These are phyloP conservation scores for Lysandra coridon DNA, from an alignment of 2,888 invertebrate genomes.

Conservation along the genomic window DNA sequence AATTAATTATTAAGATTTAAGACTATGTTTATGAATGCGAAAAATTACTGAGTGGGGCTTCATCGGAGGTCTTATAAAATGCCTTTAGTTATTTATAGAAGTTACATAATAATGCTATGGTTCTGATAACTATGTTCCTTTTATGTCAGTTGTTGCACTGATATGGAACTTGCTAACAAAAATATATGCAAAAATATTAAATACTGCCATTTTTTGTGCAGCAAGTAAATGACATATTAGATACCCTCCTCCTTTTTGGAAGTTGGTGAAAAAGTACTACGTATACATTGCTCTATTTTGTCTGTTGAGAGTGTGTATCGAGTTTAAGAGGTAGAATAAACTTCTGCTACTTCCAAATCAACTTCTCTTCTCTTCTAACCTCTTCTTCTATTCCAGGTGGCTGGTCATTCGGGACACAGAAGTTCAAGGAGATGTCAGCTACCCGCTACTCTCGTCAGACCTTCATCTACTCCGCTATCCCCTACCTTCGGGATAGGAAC, in stretches of 20 bases:
- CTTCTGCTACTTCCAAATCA: not conserved
- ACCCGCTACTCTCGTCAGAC: conserved; percentile 93
- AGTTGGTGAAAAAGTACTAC: too few species aligned
- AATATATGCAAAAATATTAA: too few species aligned
- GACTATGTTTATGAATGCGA: not conserved
- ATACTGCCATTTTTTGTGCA: too few species aligned
- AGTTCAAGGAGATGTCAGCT: conserved; percentile 95
- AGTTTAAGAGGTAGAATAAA: not conserved
- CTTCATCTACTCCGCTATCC: conserved; percentile 96
- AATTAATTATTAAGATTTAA: not conserved
- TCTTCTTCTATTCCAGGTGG: conserved; percentile 82
- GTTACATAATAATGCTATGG: not conserved
- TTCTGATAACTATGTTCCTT: not conserved
- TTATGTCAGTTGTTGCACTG: too few species aligned
- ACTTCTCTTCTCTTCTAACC: not conserved
- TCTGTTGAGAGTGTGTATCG: not conserved
- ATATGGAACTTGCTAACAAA: too few species aligned
- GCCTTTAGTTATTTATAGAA: not conserved
- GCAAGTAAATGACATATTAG: too few species aligned
- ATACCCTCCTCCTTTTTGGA: too few species aligned
- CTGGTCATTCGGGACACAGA: conserved; percentile 98
- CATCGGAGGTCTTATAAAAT: not conserved
- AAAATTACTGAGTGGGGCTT: not conserved
- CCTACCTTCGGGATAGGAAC: conserved; percentile 90
- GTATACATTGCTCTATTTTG: not conserved